Percentiles rank a stretch among this genome's conserved stretches.
Conservation (phyloP, 2,113 vertebrate species). For the Eudyptes chrysolophus region DNA sequence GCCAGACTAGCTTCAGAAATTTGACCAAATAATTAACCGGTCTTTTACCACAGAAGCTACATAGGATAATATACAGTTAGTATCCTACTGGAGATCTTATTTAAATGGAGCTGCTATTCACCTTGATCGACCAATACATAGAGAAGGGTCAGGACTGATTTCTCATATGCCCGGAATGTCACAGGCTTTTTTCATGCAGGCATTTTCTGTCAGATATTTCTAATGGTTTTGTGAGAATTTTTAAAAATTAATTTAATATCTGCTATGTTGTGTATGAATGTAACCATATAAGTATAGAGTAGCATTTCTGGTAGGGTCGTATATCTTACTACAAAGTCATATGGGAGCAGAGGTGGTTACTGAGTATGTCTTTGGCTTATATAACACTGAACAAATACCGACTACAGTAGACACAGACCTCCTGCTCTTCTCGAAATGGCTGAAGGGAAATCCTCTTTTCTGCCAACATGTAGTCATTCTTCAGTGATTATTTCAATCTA, state of each 20-base stretch:
- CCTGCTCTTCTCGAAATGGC: neutral
- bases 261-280: neutral
- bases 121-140: neutral
- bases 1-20: neutral
- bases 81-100: neutral
- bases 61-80: neutral
- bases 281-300: neutral
- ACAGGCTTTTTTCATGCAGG: neutral
- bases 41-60: neutral
- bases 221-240: neutral
- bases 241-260: neutral
- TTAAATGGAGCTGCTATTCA: constrained; percentile 11
- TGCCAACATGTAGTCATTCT: neutral
- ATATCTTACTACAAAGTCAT: neutral
- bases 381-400: neutral
- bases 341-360: neutral
- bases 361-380: neutral
- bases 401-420: neutral
- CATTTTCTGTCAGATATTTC: constrained; percentile 5
- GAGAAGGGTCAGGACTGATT: constrained; percentile 24
- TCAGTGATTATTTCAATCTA: neutral
- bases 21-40: neutral
- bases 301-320: neutral
- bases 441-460: constrained; percentile 20
- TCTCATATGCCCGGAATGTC: constrained; percentile 5